These are phyloP conservation scores for Lissocephala sabroskyi DNA, from an alignment of 2,888 invertebrate species.

Conservation along the genomic window DNA sequence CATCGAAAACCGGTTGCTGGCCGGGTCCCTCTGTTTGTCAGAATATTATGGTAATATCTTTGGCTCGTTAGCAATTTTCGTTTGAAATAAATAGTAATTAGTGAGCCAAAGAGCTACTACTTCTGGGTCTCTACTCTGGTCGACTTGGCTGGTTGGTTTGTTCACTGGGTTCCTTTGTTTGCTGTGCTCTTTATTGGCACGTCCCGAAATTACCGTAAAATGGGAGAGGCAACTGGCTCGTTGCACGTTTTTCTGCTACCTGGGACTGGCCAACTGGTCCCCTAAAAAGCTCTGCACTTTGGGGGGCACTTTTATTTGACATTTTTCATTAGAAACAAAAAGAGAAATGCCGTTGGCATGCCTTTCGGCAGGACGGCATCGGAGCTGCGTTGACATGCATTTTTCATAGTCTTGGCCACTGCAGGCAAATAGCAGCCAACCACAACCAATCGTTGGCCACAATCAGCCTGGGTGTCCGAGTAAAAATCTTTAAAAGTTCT, in stretches of 20 bases:
- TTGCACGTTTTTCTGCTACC: neutral
- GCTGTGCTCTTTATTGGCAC: slow-evolving; percentile 2
- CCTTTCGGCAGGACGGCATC: slow-evolving; percentile 28
- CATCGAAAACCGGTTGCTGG: slow-evolving; percentile 1
- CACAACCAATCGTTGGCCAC: no score
- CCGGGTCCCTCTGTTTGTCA: slow-evolving; percentile 1
- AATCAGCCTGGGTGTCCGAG: no score
- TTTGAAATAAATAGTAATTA: slow-evolving; percentile 64
- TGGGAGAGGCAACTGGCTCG: neutral
- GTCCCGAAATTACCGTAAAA: neutral
- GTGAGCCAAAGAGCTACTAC: slow-evolving; percentile 45
- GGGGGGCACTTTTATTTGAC: slow-evolving; percentile 59
- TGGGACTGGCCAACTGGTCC: neutral
- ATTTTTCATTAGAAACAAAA: slow-evolving; percentile 62
- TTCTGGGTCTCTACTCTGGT: neutral
- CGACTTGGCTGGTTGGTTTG: neutral
- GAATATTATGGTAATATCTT: slow-evolving; percentile 61
- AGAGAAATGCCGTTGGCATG: no score
- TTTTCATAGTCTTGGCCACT: no score
- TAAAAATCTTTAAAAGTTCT: no score
- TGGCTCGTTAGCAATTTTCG: slow-evolving; percentile 64
- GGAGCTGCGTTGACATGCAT: neutral
- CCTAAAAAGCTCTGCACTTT: slow-evolving; percentile 55
- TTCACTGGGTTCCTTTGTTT: neutral
- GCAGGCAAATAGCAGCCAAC: no score